These are phyloP conservation scores for Chiroxiphia lanceolata DNA, from an alignment of 2,797 vertebrate genomes.

Conservation along the genomic window DNA sequence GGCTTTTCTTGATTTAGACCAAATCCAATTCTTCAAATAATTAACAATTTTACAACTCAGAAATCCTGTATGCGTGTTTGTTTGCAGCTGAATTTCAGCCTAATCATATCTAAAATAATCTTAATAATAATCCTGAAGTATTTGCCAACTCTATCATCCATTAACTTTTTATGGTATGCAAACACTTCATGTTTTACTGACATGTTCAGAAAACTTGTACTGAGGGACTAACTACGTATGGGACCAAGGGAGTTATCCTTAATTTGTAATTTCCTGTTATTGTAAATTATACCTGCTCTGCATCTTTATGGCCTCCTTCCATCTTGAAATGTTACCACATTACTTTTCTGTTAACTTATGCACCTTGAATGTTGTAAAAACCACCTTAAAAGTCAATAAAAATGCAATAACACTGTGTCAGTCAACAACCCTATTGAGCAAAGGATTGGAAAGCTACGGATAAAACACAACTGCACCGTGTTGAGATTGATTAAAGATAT, in stretches of 20 bases:
- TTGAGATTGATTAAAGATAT: constrained; percentile 74
- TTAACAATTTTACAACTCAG: neutral
- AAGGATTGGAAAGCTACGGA: constrained; percentile 64
- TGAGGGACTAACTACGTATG: neutral
- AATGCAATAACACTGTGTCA: constrained; percentile 62
- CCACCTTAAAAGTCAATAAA: constrained; percentile 68
- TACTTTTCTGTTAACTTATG: constrained; percentile 69
- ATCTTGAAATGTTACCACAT: constrained; percentile 57
- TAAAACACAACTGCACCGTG: constrained; percentile 53
- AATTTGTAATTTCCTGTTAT: constrained; percentile 56
- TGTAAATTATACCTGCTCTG: constrained; percentile 54
- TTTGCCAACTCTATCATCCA: neutral
- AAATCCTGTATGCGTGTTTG: neutral
- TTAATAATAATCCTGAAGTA: neutral
- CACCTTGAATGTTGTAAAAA: constrained; percentile 71
- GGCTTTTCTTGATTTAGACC: neutral
- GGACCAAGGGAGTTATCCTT: neutral
- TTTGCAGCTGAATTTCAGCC: neutral
- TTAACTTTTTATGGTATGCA: constrained; percentile 25
- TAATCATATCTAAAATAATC: neutral
- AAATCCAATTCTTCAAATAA: neutral
- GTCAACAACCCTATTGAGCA: constrained; percentile 66
- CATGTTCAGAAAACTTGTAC: neutral
- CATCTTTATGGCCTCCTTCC: constrained; percentile 66
- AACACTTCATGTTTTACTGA: neutral